Evolutionary conservation across 2,888 invertebrate genomes (phyloP), one percentile per base, ranked within the genome.

Genomic region (Leistus spinibarbis): DNA sequence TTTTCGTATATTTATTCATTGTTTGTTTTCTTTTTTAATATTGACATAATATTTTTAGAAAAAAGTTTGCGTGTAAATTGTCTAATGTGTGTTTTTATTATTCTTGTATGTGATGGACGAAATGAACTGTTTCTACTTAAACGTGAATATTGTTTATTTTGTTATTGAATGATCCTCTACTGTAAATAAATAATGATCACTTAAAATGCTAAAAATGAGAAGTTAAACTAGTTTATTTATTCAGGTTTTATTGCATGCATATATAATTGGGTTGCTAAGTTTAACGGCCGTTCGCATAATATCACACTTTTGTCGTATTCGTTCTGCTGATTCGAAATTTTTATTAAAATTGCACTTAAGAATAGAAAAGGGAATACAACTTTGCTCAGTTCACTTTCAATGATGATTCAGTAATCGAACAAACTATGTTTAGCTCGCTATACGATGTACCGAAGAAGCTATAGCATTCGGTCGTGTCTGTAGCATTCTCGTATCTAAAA

Each of bases 31-130:
- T 22, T 60, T 13, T 72, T 72, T 66, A 62, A 19, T 73, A 66
- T 19, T 67, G 57, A 73, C 57, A 72, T 65, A 71, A 54, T 71
- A 60, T 73, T 73, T 71, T 73, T 67, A 73, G 73, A 56, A 67
- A 66, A 66, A 27, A 67, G 19, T 57, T 64, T 67, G 73, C 67
- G 73, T 73, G 67, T 67, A 60, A 40, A 40, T 19, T 73, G 73
- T 73, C 73, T 65, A n/a, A n/a, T 72, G 73, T 73, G 67, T 73
- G 73, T 73, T 73, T 73, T 73, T 73, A 73, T 73, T 73, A 73
- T 73, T 67, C 67, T 60, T 73, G 73, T 67, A 73, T 73, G 73
- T 73, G 73, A 73, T 66, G 66, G 73, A 73, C 67, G 66, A 73
- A 73, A 73, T 73, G 73, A 73, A 73, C 66, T 73, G 67, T 73